These are phyloP conservation scores for Scyliorhinus canicula DNA, from an alignment of 2,797 vertebrate genomes.

Conservation along the genomic window DNA sequence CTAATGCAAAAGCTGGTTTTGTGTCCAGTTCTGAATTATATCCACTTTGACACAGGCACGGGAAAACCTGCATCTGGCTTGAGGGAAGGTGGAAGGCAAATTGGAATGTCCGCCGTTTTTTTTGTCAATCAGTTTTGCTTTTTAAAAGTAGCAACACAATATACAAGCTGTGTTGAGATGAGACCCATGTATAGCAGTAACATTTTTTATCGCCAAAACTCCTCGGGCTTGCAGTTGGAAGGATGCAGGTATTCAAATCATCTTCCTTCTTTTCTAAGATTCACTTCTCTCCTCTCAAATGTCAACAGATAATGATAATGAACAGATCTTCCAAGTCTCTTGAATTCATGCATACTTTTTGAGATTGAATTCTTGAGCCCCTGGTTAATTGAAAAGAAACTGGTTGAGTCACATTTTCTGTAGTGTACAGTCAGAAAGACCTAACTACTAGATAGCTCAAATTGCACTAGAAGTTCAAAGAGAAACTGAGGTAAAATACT, in stretches of 20 bases:
- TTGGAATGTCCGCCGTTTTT: neutral
- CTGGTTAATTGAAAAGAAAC: neutral
- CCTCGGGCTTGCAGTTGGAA: neutral
- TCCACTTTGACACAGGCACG: neutral
- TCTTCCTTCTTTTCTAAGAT: neutral
- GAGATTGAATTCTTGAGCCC: neutral
- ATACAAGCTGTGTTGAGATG: neutral
- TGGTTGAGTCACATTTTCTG: neutral
- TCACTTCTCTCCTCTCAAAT: neutral
- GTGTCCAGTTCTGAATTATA: conserved; percentile 7
- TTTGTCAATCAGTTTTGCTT: neutral
- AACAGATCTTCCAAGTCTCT: neutral
- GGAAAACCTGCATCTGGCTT: neutral
- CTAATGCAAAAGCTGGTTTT: neutral
- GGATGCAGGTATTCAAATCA: neutral
- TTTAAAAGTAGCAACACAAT: neutral
- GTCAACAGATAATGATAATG: neutral
- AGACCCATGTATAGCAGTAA: neutral
- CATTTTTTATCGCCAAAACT: neutral
- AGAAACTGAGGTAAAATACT: neutral
- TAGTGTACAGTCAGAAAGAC: neutral
- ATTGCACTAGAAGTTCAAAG: neutral
- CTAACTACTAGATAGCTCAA: neutral
- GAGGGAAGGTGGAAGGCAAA: neutral
- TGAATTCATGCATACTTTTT: neutral